These are phyloP conservation scores for Corvus moneduloides DNA, from an alignment of 2,113 vertebrate genomes.

Conservation along the genomic window DNA sequence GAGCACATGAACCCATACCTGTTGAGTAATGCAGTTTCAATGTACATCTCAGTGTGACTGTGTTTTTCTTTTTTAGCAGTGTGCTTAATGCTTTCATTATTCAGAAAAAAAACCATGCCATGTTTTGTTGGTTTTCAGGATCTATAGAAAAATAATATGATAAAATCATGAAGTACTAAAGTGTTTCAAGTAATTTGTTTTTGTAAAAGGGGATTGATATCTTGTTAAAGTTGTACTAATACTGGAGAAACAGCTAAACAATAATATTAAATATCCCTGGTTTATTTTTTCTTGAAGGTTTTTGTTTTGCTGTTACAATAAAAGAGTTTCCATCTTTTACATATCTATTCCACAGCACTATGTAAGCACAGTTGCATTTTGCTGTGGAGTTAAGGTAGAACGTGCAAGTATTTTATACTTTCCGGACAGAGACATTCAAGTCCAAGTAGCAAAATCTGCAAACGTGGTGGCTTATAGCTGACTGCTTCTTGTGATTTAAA, in stretches of 20 bases:
- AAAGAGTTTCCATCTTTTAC: background rate
- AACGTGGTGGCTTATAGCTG: background rate
- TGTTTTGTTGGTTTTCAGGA: background rate
- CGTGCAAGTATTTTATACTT: background rate
- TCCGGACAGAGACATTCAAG: background rate
- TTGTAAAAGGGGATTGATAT: background rate
- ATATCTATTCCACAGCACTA: background rate
- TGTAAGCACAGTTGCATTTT: background rate
- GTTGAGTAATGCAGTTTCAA: background rate
- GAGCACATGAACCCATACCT: background rate
- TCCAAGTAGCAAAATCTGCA: background rate
- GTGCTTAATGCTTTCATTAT: background rate
- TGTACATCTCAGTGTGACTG: background rate
- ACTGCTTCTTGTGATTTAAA: background rate
- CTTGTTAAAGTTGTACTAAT: background rate
- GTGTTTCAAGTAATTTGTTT: background rate
- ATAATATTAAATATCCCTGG: background rate
- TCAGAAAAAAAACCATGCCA: background rate
- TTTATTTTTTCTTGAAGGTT: background rate
- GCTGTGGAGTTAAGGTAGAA: background rate
- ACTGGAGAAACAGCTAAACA: background rate
- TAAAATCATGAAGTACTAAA: background rate
- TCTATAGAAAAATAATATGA: background rate
- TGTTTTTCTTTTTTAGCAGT: background rate
- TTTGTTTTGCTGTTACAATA: background rate